These are phyloP conservation scores for Macrosiphum euphorbiae DNA, from an alignment of 2,888 invertebrate species.

Conservation along the genomic window DNA sequence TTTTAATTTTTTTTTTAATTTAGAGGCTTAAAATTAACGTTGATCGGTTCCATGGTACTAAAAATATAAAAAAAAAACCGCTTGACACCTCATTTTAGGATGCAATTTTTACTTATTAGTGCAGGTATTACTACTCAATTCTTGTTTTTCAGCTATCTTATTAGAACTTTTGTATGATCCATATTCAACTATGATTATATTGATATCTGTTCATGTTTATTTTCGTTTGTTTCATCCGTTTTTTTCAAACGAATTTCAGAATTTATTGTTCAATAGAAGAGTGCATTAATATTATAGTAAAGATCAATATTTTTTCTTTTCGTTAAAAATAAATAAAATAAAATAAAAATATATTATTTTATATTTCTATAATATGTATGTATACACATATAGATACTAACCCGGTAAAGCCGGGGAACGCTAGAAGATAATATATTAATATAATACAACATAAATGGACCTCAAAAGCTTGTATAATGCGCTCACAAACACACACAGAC, in stretches of 20 bases:
- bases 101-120: not conserved
- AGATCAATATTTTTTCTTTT: not conserved
- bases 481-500: not conserved
- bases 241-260: not conserved
- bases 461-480: not conserved
- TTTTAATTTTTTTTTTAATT: not conserved
- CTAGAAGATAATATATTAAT: not conserved
- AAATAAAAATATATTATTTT: not conserved
- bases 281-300: not conserved
- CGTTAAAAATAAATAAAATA: not conserved
- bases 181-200: not conserved
- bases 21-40: not conserved
- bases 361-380: not conserved
- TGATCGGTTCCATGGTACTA: not conserved
- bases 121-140: not conserved
- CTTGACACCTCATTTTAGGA: not conserved
- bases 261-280: not conserved
- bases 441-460: not conserved
- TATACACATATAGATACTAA: not conserved
- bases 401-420: not conserved
- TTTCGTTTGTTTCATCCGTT: not conserved
- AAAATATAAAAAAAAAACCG: not conserved
- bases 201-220: not conserved
- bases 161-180: not conserved
- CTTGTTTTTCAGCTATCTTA: not conserved